Evolutionary conservation across 2,113 vertebrate genomes (phyloP).

Genomic region (Sakesphorus luctuosus): DNA sequence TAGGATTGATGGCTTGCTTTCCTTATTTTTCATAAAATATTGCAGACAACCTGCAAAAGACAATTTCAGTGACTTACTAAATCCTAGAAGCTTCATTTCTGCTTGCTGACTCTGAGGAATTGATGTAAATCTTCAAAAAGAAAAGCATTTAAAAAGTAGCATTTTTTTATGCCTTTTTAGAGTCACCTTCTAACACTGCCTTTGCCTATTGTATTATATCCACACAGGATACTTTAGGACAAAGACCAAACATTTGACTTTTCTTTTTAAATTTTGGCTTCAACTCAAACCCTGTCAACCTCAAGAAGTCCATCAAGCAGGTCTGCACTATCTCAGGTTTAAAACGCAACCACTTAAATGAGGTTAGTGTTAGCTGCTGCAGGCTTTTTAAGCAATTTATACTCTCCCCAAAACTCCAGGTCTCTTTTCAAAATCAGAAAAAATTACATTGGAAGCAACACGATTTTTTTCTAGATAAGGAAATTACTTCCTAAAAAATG

Average conservation of each 20-base stretch:
- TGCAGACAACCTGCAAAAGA: neutral
- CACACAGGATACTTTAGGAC: neutral
- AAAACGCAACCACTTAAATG: neutral
- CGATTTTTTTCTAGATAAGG: neutral
- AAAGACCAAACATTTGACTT: neutral
- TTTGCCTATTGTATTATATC: neutral
- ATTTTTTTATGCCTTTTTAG: neutral
- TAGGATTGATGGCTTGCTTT: neutral
- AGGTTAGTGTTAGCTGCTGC: neutral
- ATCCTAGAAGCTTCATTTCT: neutral
- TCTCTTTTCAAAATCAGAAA: neutral
- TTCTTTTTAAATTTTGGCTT: neutral
- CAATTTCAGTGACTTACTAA: neutral
- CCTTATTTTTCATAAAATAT: neutral
- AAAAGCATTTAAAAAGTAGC: neutral
- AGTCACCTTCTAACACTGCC: neutral
- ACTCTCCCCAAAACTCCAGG: neutral
- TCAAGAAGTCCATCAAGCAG: neutral
- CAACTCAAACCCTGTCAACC: neutral
- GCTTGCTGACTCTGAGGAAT: constrained; percentile 1
- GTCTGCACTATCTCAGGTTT: neutral
- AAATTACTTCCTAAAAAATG: neutral
- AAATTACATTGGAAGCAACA: neutral
- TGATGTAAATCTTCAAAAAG: neutral
- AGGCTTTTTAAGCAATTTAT: neutral